These are phyloP conservation scores for Eilema griseolum DNA, from an alignment of 2,888 invertebrate species.

Conservation along the genomic window DNA sequence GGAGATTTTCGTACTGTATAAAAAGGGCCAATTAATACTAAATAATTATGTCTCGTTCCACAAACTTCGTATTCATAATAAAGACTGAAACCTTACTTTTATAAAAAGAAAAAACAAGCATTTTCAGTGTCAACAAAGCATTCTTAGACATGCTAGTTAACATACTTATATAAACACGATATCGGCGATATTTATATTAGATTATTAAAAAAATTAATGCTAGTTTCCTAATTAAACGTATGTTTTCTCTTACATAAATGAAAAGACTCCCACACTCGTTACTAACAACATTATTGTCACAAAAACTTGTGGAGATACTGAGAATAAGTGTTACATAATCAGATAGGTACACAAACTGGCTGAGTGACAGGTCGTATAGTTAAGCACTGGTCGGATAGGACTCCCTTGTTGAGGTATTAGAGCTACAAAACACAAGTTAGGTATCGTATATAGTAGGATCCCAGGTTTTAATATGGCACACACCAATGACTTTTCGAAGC, in stretches of 20 bases:
- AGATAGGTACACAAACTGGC: not conserved
- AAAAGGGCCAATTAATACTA: too few species aligned
- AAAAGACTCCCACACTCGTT: conserved; percentile 9
- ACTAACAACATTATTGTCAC: not conserved
- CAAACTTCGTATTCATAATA: too few species aligned
- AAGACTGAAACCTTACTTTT: not conserved
- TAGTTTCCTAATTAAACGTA: not conserved
- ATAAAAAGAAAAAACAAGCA: not conserved
- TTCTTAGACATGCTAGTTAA: not conserved
- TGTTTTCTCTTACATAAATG: not conserved
- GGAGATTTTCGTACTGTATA: too few species aligned
- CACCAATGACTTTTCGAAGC: too few species aligned
- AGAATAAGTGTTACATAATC: conserved; percentile 3
- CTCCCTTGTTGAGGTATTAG: not conserved
- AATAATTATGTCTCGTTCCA: too few species aligned
- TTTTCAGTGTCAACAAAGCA: not conserved
- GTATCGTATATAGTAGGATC: too few species aligned
- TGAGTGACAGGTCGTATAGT: not conserved
- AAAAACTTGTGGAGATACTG: not conserved
- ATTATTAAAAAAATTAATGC: not conserved
- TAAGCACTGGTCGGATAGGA: not conserved
- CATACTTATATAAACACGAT: not conserved
- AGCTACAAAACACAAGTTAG: too few species aligned
- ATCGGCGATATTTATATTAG: not conserved
- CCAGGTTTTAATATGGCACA: too few species aligned